Conservation (phyloP, 1,140 invertebrate species). For the Drosophila funebris region DNA sequence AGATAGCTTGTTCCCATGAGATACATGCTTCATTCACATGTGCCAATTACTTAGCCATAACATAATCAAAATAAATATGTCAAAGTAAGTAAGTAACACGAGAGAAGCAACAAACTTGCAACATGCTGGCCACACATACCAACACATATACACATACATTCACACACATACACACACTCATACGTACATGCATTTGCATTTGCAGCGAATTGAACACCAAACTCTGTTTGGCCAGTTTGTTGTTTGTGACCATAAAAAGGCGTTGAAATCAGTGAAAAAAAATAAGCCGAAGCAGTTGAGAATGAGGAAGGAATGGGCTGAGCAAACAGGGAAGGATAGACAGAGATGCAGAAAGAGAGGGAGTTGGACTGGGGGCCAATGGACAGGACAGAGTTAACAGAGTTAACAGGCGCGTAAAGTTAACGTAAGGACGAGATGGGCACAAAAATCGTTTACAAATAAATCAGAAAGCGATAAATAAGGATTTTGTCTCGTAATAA, state of each 20-base stretch:
- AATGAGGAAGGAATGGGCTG: constrained; percentile 17
- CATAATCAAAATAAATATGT: constrained; percentile 74
- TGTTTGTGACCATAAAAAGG: constrained; percentile 54
- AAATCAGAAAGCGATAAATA: constrained; percentile 84
- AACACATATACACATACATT: constrained; percentile 13
- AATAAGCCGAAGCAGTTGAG: constrained; percentile 46
- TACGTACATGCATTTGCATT: not conserved
- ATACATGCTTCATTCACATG: not conserved
- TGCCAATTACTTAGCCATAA: constrained; percentile 30
- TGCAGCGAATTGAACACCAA: constrained; percentile 7
- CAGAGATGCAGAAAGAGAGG: not conserved
- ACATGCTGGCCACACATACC: constrained; percentile 26
- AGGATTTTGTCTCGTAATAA: constrained; percentile 84
- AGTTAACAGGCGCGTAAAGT: constrained; percentile 15
- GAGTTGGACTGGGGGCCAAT: constrained; percentile 34
- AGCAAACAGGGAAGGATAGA: constrained; percentile 1
- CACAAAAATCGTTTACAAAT: constrained; percentile 83
- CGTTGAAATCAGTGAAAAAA: constrained; percentile 74
- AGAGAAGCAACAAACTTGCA: constrained; percentile 45
- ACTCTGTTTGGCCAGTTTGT: constrained; percentile 19
- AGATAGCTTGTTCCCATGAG: not conserved
- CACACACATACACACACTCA: constrained; percentile 36
- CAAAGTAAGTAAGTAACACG: constrained; percentile 71
- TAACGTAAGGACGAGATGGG: constrained; percentile 27
- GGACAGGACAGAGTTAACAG: constrained; percentile 24